A percentile compares a stretch with the other conserved stretches of the same genome.
Evolutionary conservation across 2,797 vertebrate species (phyloP).

Genomic region (Salarias fasciatus): DNA sequence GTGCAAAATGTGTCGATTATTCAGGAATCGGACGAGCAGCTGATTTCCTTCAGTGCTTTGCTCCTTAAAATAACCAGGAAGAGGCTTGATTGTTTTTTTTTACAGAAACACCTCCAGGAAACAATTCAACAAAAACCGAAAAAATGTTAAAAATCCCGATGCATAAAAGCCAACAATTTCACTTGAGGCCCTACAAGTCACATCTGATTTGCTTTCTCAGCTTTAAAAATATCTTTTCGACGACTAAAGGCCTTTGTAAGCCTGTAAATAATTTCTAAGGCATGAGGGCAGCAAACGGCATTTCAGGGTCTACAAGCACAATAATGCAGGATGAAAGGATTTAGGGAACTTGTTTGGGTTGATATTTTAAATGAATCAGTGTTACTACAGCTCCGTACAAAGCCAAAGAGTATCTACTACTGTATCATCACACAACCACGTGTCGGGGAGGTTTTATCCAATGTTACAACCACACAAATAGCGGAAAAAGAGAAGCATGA

Average conservation of each 20-base stretch:
- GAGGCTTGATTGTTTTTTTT: not conserved
- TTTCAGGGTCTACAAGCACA: constrained; percentile 36
- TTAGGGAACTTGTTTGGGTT: constrained; percentile 10
- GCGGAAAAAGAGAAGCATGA: no score
- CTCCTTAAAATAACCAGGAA: constrained; percentile 25
- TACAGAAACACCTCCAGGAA: not conserved
- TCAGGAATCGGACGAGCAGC: constrained; percentile 25
- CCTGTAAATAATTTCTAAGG: constrained; percentile 35
- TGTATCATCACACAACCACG: constrained; percentile 27
- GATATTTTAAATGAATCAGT: constrained; percentile 35
- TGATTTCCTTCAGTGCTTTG: constrained; percentile 45
- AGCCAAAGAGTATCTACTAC: constrained; percentile 19
- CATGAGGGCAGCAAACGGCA: constrained; percentile 28
- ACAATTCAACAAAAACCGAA: not conserved
- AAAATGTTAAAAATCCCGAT: not conserved
- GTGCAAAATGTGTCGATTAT: constrained; percentile 38
- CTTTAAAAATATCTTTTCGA: constrained; percentile 27
- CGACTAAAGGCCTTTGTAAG: constrained; percentile 17
- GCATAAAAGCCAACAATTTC: constrained; percentile 8
- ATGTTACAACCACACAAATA: no score
- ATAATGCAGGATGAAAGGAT: constrained; percentile 9
- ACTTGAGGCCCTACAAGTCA: not conserved
- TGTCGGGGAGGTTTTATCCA: no score
- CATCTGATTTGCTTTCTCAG: constrained; percentile 16
- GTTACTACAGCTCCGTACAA: constrained; percentile 40